A percentile compares a stretch with the other conserved stretches of the same genome.
Conservation (phyloP, 2,888 invertebrate species). For the Nymphalis polychloros region DNA sequence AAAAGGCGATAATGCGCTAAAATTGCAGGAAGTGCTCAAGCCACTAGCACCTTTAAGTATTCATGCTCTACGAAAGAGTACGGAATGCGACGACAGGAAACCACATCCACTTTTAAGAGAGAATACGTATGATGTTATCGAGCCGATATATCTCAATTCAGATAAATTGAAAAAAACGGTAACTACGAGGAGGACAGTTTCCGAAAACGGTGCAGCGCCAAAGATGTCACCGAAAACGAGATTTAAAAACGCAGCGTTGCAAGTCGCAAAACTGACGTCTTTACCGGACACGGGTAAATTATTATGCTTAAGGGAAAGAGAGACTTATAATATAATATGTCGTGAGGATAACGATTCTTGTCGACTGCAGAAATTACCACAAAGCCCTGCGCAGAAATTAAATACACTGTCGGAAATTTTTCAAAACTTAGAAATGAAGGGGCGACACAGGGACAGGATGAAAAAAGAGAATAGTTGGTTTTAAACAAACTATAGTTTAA, state of each 20-base stretch:
- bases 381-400: slow-evolving; percentile 63
- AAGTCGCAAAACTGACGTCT: slow-evolving; percentile 66
- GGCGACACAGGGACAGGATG: slow-evolving; percentile 65
- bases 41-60: slow-evolving; percentile 68
- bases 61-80: slow-evolving; percentile 58
- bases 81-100: slow-evolving; percentile 52
- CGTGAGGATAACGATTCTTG: slow-evolving; percentile 54
- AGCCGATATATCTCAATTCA: slow-evolving; percentile 64
- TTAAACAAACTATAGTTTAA: slow-evolving; percentile 42
- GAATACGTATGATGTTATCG: slow-evolving; percentile 75
- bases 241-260: slow-evolving; percentile 71
- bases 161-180: slow-evolving; percentile 50
- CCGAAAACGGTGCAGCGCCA: slow-evolving; percentile 35
- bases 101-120: slow-evolving; percentile 69
- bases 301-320: slow-evolving; percentile 65
- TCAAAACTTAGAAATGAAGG: slow-evolving; percentile 69
- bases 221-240: slow-evolving; percentile 67
- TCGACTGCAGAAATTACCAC: slow-evolving; percentile 59
- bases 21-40: slow-evolving; percentile 67
- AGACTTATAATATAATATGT: slow-evolving; percentile 54
- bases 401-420: slow-evolving; percentile 73
- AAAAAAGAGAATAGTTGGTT: slow-evolving; percentile 79
- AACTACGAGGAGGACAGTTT: slow-evolving; percentile 30
- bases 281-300: slow-evolving; percentile 73
- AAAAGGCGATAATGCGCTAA: slow-evolving; percentile 49